phyloP scores from a whole-genome alignment of 2,113 vertebrate species.

The Siphamia tubifer region DNA sequence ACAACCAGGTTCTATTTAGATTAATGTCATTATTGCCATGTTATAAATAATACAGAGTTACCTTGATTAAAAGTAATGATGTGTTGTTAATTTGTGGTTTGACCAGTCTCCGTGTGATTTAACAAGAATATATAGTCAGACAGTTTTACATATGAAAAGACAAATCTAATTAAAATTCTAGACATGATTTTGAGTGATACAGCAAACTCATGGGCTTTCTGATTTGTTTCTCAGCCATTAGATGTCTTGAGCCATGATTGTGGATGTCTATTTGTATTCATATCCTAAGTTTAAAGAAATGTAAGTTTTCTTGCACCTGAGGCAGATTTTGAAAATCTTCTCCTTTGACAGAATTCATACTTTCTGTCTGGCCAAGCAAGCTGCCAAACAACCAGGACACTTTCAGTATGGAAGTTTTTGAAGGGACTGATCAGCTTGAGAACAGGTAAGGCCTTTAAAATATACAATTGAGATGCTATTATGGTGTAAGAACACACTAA shows the following conservation, averaged over 20 bases:
- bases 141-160: constrained; percentile 44
- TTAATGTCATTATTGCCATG: no score
- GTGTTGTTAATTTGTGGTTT: not conserved
- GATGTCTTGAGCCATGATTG: not conserved
- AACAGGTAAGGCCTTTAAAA: constrained; percentile 36
- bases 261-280: not conserved
- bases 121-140: not conserved
- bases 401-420: not conserved
- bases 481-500: no score
- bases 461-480: not conserved
- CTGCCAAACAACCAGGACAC: not conserved
- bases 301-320: not conserved
- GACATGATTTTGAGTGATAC: constrained; percentile 39
- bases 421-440: not conserved
- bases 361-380: not conserved
- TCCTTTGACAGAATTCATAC: not conserved
- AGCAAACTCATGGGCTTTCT: not conserved
- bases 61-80: not conserved
- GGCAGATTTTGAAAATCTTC: not conserved
- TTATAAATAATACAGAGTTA: no score
- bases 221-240: not conserved
- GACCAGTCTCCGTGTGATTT: not conserved
- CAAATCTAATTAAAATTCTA: constrained; percentile 47
- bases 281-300: not conserved
- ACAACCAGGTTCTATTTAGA: no score